These are phyloP conservation scores for Calephelis nemesis DNA, from an alignment of 1,140 invertebrate species.

Conservation along the genomic window DNA sequence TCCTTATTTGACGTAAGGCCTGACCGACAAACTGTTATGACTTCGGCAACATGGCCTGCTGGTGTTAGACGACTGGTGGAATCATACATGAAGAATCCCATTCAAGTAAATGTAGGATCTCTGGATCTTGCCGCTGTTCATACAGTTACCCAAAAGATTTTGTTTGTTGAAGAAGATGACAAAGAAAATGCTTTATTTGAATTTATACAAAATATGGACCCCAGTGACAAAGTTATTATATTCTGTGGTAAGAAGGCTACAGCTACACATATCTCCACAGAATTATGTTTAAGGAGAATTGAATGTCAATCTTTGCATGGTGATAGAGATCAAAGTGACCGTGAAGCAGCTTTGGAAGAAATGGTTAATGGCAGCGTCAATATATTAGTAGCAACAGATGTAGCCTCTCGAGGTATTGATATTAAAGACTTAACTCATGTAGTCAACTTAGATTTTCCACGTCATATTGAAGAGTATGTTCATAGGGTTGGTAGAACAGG, in stretches of 20 bases:
- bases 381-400: slow-evolving; percentile 96
- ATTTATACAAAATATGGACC: slow-evolving; percentile 83
- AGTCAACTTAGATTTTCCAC: slow-evolving; percentile 92
- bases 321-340: slow-evolving; percentile 91
- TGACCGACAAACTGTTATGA: slow-evolving; percentile 93
- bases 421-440: slow-evolving; percentile 94
- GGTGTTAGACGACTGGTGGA: slow-evolving; percentile 90
- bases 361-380: slow-evolving; percentile 86
- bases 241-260: slow-evolving; percentile 92
- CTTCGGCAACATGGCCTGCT: slow-evolving; percentile 92
- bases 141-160: slow-evolving; percentile 88
- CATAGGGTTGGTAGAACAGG: slow-evolving; percentile 93
- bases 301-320: slow-evolving; percentile 91
- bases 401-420: slow-evolving; percentile 94
- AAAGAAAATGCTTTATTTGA: slow-evolving; percentile 73
- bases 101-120: slow-evolving; percentile 93
- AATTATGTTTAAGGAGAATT: slow-evolving; percentile 85
- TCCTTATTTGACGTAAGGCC: slow-evolving; percentile 88
- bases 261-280: slow-evolving; percentile 90
- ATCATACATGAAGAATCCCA: slow-evolving; percentile 92
- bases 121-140: slow-evolving; percentile 92
- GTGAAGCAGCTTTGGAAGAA: slow-evolving; percentile 91
- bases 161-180: slow-evolving; percentile 86
- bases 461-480: slow-evolving; percentile 95
- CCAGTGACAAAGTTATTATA: slow-evolving; percentile 90